Percentiles rank a stretch among this genome's conserved stretches.
These are phyloP conservation scores for Druceiella hillmani DNA, from an alignment of 2,888 invertebrate species.

Conservation along the genomic window DNA sequence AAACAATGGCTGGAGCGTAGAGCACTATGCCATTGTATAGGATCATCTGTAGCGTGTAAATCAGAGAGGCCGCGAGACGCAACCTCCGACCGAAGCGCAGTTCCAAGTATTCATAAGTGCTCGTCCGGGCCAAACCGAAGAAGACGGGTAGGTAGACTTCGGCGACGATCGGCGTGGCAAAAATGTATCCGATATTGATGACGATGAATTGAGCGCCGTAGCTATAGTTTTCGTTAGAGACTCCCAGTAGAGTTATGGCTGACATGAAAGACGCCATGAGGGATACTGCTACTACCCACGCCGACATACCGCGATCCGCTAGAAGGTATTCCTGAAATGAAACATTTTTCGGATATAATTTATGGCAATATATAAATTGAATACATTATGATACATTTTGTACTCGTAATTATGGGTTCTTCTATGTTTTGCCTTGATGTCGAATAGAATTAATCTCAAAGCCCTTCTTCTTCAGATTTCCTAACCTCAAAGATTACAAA, in stretches of 20 bases:
- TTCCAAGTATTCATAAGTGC: conserved; percentile 91
- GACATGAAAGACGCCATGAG: conserved; percentile 95
- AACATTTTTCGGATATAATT: too few relatives aligned
- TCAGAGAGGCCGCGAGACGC: conserved; percentile 72
- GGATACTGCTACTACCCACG: conserved; percentile 79
- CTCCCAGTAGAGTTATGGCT: conserved; percentile 82
- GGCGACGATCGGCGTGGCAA: conserved; percentile 74
- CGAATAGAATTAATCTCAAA: too few relatives aligned
- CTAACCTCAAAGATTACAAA: too few relatives aligned
- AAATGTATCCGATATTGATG: conserved; percentile 68
- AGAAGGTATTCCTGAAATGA: conserved; percentile 76
- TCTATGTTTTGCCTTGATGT: too few relatives aligned
- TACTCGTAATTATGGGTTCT: too few relatives aligned
- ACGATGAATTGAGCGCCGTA: conserved; percentile 76
- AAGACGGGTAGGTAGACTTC: conserved; percentile 81
- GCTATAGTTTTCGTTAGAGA: conserved; percentile 81
- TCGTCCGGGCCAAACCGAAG: conserved; percentile 75
- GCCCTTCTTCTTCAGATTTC: too few relatives aligned
- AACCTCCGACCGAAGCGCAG: conserved; percentile 74
- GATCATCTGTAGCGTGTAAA: conserved; percentile 86
- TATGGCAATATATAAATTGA: too few relatives aligned
- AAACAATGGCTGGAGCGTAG: conserved; percentile 88
- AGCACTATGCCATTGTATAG: conserved; percentile 88
- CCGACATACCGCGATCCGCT: conserved; percentile 75
- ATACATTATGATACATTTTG: too few relatives aligned